Evolutionary conservation across 2,113 vertebrate species (phyloP), one percentile per base, ranked within the genome.

Genomic region (Rhynchomys soricoides): DNA sequence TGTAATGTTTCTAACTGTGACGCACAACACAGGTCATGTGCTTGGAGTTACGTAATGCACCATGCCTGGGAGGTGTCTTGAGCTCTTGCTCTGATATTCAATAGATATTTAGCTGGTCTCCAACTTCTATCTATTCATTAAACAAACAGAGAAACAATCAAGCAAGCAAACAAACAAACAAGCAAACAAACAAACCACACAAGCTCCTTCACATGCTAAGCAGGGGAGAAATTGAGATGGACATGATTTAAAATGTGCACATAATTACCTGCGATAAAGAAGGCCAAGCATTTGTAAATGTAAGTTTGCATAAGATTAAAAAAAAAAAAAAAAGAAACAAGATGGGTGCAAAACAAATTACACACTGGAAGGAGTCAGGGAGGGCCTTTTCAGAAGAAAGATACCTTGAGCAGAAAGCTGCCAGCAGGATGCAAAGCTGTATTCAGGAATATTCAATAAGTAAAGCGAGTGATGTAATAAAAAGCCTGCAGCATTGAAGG

Each of bases 1-100:
- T 97, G 94, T 95, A 96, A 97, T 91, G 95, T 97, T 97, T 96
- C 82, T 97, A 89, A 94, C 68, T 83, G 77, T 97, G 97, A 97
- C 89, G 89, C 95, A 96, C 50, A 24, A 70, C 52, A 10, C 64
- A 95, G 91, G 94, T 97, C 97, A 96, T 94, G 94, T 97, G 93
- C 82, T 96, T 91, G 62, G 73, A 68, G 89, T 97, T 98, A 97
- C 89, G 93, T 98, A 97, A 97, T 95, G 73, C 70, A 50, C 48
- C 77, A 74, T 94, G 95, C 91, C 92, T 86, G 79, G 15, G 81
- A 91, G 90, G 95, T 93, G 93, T 93, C 64, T 73, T 77, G 29
- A 86, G 90, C n/a, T 52, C 13, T 94, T 93, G 89, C 90, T 94
- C 78, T 70, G 77, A 52, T 82, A 95, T 90, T 90, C 86, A 94